Conservation (phyloP, 2,888 invertebrate genomes). For the Tridacna crocea region DNA sequence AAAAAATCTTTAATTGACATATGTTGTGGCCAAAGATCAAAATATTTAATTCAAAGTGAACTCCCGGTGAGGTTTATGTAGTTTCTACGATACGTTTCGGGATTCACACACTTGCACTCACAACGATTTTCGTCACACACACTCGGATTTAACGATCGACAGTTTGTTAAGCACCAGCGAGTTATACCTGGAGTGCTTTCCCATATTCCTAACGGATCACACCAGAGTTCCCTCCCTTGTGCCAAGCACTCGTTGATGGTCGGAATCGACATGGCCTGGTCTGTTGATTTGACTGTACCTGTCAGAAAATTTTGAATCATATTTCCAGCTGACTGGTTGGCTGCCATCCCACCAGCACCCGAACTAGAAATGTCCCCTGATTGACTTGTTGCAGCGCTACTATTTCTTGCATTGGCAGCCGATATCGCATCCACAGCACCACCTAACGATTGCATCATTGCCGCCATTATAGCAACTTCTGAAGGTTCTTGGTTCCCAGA, state of each 20-base stretch:
- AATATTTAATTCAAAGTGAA: background rate
- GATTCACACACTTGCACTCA: constrained; percentile 20
- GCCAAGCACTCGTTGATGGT: constrained; percentile 42
- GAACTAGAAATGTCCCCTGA: background rate
- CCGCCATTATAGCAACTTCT: constrained; percentile 21
- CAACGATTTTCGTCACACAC: constrained; percentile 19
- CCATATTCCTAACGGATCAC: constrained; percentile 52
- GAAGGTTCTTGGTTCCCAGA: constrained; percentile 15
- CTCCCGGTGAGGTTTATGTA: background rate
- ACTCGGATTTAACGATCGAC: constrained; percentile 16
- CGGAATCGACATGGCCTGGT: constrained; percentile 16
- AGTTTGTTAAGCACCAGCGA: constrained; percentile 56
- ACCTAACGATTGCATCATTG: constrained; percentile 26
- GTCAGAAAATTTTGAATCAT: constrained; percentile 26
- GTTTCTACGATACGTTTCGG: constrained; percentile 4
- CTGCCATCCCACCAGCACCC: background rate
- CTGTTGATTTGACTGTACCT: constrained; percentile 29
- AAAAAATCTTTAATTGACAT: no score
- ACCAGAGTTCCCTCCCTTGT: constrained; percentile 51
- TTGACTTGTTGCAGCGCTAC: background rate
- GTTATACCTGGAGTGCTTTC: constrained; percentile 55
- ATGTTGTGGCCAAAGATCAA: no score
- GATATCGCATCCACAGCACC: constrained; percentile 26
- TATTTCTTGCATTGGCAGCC: constrained; percentile 27
- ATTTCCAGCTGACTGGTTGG: constrained; percentile 10